Base-by-base conservation (phyloP, 2,888 invertebrate genomes). In the Pteria penguin region DNA sequence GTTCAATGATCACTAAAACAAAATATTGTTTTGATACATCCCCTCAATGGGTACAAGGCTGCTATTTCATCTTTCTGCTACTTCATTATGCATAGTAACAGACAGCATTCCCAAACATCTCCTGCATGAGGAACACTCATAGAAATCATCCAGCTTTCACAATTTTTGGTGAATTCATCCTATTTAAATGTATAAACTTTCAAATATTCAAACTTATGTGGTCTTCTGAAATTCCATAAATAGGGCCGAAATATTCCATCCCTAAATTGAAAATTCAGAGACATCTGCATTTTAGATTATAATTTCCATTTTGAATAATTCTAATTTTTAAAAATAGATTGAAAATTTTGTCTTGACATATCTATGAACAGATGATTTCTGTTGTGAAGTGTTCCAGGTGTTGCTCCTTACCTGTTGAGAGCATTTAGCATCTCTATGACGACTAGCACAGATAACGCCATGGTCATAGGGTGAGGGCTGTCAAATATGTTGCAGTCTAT, bases 401-500 rank as follows among this genome's bases (percentile, higher is more conserved):
- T 57, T 74, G 83, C 82, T 80, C 85, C 89, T 91, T 90, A 97
- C 96, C 97, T 97, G 97, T 99, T 99, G 96, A 99, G 96, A 90
- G 99, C 99, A 94, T 99, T 99, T 94, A 99, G 95, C 99, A 99
- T 99, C 95, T 99, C 99, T 94, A 99, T 99, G 92, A 98, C 98
- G 91, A 99, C 99, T 89, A 99, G 95, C 88, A 99, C 99, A 81
- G 99, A 99, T 90, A 99, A 95, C 87, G 99, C 99, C 99, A 99
- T 99, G 87, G 99, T 99, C 98, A 99, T 99, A 85, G 99, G 98
- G 94, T 99, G 98, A 87, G 99, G 99, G 94, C 98, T 98, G 87
- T 95, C 95, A 95, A 99, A 99, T 92, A 99, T 95, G 93, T 96
- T 96, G 94, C 99, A 99, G 94, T 99, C 98, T 86, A 99, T 93